Evolutionary conservation across 2,888 invertebrate genomes (phyloP).

Genomic region (Anagyrus pseudococci): DNA sequence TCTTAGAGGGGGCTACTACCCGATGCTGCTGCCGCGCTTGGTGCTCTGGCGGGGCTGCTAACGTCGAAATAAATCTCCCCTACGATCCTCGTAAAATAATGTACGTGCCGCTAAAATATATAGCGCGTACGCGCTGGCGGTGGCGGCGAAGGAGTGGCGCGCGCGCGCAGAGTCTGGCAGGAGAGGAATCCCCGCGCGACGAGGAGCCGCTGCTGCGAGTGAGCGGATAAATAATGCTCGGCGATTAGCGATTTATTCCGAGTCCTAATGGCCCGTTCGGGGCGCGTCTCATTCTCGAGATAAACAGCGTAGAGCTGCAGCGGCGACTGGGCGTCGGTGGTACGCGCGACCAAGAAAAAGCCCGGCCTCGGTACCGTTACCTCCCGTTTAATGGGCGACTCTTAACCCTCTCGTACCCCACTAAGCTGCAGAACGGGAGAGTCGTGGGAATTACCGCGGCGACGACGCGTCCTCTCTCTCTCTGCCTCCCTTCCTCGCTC

Average conservation of each 20-base stretch:
- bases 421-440: slow-evolving; percentile 12
- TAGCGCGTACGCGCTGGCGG: no score
- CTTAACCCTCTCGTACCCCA: slow-evolving; percentile 26
- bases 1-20: no score
- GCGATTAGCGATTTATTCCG: slow-evolving; percentile 58
- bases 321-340: not conserved
- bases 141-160: no score
- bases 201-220: not conserved
- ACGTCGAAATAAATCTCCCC: no score
- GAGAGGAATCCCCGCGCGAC: no score
- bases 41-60: no score
- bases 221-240: slow-evolving; percentile 36
- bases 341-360: slow-evolving; percentile 20
- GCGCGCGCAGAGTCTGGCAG: no score
- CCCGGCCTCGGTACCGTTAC: slow-evolving; percentile 22
- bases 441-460: slow-evolving; percentile 27
- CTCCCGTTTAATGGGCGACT: slow-evolving; percentile 25
- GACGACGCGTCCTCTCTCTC: not conserved
- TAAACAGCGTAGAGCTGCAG: not conserved
- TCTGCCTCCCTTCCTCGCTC: no score
- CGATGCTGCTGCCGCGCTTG: no score
- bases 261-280: slow-evolving; percentile 46
- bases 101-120: no score
- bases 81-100: no score
- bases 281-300: slow-evolving; percentile 25